Evolutionary conservation across 2,888 invertebrate species (phyloP).

Genomic region (Lepidochitona cinerea): DNA sequence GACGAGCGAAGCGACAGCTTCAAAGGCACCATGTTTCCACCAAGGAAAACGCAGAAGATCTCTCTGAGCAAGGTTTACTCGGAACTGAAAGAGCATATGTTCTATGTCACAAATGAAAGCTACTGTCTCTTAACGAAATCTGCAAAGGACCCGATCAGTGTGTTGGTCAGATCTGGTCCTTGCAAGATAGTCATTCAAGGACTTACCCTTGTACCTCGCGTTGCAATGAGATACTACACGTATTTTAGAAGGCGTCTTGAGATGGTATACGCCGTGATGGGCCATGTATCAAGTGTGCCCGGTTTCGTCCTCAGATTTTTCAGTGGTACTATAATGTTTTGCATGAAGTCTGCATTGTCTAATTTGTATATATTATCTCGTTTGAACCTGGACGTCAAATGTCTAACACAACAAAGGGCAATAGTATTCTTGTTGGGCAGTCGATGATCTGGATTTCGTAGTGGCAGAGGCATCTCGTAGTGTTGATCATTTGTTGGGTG

Average conservation of each 20-base stretch:
- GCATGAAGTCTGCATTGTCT: conserved; percentile 19
- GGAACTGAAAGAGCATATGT: conserved; percentile 26
- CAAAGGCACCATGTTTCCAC: conserved; percentile 23
- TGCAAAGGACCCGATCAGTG: conserved; percentile 25
- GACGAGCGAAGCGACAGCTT: conserved; percentile 29
- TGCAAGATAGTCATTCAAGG: conserved; percentile 22
- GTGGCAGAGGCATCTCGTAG: conserved; percentile 10
- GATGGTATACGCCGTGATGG: conserved; percentile 10
- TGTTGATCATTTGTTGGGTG: neutral
- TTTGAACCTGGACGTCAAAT: neutral
- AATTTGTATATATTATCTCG: neutral
- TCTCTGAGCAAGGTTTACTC: conserved; percentile 10
- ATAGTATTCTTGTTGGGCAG: conserved; percentile 19
- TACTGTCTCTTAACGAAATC: conserved; percentile 24
- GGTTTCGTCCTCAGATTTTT: neutral
- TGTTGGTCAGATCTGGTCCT: conserved; percentile 28
- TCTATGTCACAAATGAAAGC: conserved; percentile 32
- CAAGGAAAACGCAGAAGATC: conserved; percentile 31
- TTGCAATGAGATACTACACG: conserved; percentile 33
- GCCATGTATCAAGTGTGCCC: conserved; percentile 11
- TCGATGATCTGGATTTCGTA: neutral
- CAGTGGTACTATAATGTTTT: neutral
- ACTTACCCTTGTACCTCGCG: conserved; percentile 17
- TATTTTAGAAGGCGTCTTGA: conserved; percentile 7
- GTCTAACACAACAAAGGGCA: conserved; percentile 8